Evolutionary conservation across 2,797 vertebrate genomes (phyloP), one percentile per base, ranked within the genome.

Genomic region (Cygnus olor): DNA sequence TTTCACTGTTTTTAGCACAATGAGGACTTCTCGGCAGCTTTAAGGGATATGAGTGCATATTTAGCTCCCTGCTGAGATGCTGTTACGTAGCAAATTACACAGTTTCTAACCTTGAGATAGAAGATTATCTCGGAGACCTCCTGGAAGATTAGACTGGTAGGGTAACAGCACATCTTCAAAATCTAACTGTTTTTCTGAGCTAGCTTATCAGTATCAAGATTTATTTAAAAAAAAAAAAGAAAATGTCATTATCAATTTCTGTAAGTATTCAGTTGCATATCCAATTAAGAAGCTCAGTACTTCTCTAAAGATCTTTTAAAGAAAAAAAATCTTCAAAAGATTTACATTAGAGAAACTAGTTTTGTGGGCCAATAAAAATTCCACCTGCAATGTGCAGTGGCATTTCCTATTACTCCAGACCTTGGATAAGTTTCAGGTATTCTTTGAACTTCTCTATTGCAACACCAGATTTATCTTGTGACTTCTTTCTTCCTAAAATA

Each of bases 401-500:
- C 17, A 69, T 83, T 36, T 93, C 36, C 18, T 5, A 0, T 68
- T 84, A 81, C 45, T 74, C 24, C 60, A 92, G 45, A 73, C 38
- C 25, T 83, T 85, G 66, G 21, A 17, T 60, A 6, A 38, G 14
- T 90, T 64, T 91, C 56, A 42, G 51, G 7, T 88, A 27, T 83
- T 84, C 56, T 88, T 83, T 84, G 70, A 92, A 60, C n/a, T 81
- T 25, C 25, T 58, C 38, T 88, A 0, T 79, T 83, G 56, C 24
- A 92, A 34, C 68, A 34, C 17, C 10, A 5, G 60, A 44, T 79
- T 96, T 89, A 63, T 80, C 54, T 74, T 60, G n/a, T 57, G 28
- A 56, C 85, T 87, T 70, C 18, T 79, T 79, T 66, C 36, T 81
- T 89, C 73, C n/a, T 91, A 58, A 88, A 85, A 86, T 90, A 86